phyloP scores from a whole-genome alignment of 2,797 vertebrate genomes.

The Acropternis orthonyx region DNA sequence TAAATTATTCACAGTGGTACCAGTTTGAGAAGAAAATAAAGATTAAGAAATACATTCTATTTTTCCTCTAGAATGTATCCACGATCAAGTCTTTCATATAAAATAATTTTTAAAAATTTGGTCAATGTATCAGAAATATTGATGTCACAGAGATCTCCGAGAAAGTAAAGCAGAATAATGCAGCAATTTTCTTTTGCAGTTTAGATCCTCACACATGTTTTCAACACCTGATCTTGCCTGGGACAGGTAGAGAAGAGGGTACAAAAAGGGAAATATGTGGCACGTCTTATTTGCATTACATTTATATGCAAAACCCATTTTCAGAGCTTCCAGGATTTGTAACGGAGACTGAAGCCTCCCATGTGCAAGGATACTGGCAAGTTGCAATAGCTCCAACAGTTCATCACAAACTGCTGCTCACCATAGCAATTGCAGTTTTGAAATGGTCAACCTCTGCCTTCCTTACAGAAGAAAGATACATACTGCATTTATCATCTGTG shows the following conservation, averaged over 20 bases:
- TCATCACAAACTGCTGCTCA: background rate
- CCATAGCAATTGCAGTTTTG: background rate
- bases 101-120: background rate
- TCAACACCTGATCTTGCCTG: background rate
- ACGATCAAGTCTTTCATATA: background rate
- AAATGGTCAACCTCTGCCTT: background rate
- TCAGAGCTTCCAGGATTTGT: background rate
- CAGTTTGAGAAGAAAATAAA: background rate
- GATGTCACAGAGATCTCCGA: background rate
- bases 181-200: background rate
- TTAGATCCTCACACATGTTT: background rate
- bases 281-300: background rate
- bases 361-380: background rate
- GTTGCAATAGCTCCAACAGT: background rate
- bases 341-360: background rate
- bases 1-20: background rate
- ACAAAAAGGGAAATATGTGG: background rate
- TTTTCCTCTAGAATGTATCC: background rate
- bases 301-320: background rate
- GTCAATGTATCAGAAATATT: background rate
- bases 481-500: background rate
- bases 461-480: background rate
- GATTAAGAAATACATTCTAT: background rate
- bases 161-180: background rate
- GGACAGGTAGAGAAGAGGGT: background rate